Base-by-base conservation (phyloP, 1,140 invertebrate genomes). In the Drosophila neocordata region DNA sequence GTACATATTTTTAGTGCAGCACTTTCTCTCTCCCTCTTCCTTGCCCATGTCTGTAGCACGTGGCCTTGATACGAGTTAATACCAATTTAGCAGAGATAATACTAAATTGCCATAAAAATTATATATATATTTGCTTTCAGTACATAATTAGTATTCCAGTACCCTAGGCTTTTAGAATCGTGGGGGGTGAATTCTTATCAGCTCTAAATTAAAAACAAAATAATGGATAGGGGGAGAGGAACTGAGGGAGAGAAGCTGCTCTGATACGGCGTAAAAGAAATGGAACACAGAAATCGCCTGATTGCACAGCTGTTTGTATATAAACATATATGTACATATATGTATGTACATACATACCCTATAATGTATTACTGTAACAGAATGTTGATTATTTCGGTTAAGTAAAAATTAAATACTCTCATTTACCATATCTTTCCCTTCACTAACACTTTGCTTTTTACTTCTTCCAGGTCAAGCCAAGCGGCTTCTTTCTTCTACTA, bases 401-500 rank as follows among this genome's bases (percentile, higher is more conserved):
- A n/a, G n/a, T n/a, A n/a, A n/a, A n/a, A n/a, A n/a, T n/a, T n/a
- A n/a, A n/a, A n/a, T n/a, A n/a, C n/a, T n/a, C n/a, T n/a, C n/a
- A n/a, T n/a, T n/a, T n/a, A n/a, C n/a, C n/a, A n/a, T n/a, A n/a
- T n/a, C n/a, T n/a, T n/a, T n/a, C n/a, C n/a, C n/a, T n/a, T n/a
- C n/a, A n/a, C n/a, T n/a, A n/a, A n/a, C n/a, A n/a, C n/a, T n/a
- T n/a, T n/a, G n/a, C n/a, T n/a, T 34, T 6, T 34, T 22, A 9
- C 1, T 37, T 38, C 3, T 76, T 59, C 2, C 55, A 85, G 81
- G 55, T 18, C 44, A 58, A 6, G 68, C 56, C 7, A 27, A 34
- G 15, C 61, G 35, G 48, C 6, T 52, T 1, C n/a, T 78, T 31
- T 52, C 59, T 22, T 76, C 77, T 22, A 81, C 79, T 3, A 9